Conservation (phyloP, 2,888 invertebrate species). For the Zelleria hepariella region DNA sequence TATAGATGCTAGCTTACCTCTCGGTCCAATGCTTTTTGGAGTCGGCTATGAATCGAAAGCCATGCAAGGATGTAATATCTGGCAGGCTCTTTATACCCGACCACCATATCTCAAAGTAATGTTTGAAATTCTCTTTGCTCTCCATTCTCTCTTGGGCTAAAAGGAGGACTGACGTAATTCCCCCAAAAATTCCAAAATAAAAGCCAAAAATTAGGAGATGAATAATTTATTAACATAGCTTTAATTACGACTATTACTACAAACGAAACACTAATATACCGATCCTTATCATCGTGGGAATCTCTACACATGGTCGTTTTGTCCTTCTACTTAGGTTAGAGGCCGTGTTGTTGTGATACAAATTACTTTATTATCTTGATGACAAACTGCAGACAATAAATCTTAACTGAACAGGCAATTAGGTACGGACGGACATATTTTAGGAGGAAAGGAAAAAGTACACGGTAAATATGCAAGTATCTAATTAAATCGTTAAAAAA, state of each 20-base stretch:
- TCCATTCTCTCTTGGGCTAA: neutral
- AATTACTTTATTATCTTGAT: neutral
- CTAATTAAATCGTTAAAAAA: too few species aligned
- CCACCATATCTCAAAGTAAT: constrained; percentile 60
- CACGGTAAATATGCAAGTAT: too few species aligned
- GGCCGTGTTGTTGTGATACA: neutral
- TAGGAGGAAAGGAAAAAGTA: too few species aligned
- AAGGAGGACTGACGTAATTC: neutral
- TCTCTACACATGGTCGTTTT: neutral
- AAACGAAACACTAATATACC: neutral
- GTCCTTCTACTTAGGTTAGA: neutral
- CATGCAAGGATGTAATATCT: constrained; percentile 74
- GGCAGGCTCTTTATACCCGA: constrained; percentile 58
- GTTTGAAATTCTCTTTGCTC: constrained; percentile 24
- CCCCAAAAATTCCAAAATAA: constrained; percentile 1
- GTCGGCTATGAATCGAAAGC: constrained; percentile 75
- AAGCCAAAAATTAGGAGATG: neutral
- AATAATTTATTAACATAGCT: neutral
- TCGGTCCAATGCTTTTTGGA: constrained; percentile 75
- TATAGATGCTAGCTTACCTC: constrained; percentile 46
- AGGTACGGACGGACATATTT: too few species aligned
- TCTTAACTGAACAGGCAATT: too few species aligned
- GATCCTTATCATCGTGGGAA: neutral
- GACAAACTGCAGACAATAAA: neutral
- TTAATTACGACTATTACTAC: neutral